These are phyloP conservation scores for Mus spretus DNA, from an alignment of 2,797 vertebrate genomes.

Conservation along the genomic window DNA sequence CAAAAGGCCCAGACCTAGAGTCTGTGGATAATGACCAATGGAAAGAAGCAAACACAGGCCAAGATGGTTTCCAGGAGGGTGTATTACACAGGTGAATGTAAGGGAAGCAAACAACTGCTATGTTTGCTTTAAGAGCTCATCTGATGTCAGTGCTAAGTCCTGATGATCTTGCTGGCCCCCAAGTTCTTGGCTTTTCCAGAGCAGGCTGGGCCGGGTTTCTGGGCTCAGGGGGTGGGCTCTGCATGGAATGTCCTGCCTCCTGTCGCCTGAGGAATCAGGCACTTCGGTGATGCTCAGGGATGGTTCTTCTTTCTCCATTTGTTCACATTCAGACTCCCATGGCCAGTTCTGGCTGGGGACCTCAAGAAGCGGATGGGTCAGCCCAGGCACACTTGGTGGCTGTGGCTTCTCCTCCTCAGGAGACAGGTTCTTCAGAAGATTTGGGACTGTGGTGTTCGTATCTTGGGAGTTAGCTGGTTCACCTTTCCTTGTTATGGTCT, in stretches of 20 bases:
- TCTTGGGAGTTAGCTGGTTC: slow-evolving; percentile 41
- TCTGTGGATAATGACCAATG: slow-evolving; percentile 12
- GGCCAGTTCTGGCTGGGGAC: slow-evolving; percentile 69
- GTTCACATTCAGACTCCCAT: slow-evolving; percentile 74
- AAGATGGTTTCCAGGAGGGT: slow-evolving; percentile 88
- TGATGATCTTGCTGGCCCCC: slow-evolving; percentile 87
- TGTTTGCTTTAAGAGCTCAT: slow-evolving; percentile 92
- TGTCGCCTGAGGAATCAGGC: slow-evolving; percentile 81
- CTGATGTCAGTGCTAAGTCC: slow-evolving; percentile 88
- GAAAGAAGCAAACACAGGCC: slow-evolving; percentile 75
- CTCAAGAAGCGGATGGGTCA: slow-evolving; percentile 80
- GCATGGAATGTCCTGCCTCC: slow-evolving; percentile 80
- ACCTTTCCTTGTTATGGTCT: slow-evolving; percentile 47
- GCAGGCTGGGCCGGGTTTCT: slow-evolving; percentile 72
- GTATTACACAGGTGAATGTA: slow-evolving; percentile 88
- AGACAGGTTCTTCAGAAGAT: slow-evolving; percentile 39
- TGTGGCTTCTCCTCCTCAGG: slow-evolving; percentile 51
- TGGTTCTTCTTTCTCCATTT: slow-evolving; percentile 83
- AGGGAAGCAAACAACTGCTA: slow-evolving; percentile 89
- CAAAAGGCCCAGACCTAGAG: background rate
- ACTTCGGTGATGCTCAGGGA: slow-evolving; percentile 80
- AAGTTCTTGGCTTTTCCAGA: slow-evolving; percentile 83
- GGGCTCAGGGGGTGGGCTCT: slow-evolving; percentile 86
- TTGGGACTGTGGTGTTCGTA: slow-evolving; percentile 57
- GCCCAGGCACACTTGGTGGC: slow-evolving; percentile 28